Base-by-base conservation (phyloP, 2,113 vertebrate species). In the Caloenas nicobarica region DNA sequence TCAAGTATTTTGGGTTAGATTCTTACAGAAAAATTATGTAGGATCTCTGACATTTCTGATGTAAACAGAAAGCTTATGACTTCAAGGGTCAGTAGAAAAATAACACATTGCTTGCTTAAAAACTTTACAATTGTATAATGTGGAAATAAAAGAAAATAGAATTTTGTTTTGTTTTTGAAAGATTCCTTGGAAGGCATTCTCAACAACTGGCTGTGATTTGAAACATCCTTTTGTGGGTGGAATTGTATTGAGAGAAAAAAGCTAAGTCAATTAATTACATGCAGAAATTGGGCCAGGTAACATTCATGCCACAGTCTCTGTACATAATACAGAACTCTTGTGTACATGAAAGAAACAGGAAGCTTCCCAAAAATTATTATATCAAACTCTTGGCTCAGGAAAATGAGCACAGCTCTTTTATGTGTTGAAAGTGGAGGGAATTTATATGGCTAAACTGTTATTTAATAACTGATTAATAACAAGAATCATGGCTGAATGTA, bases 351-450 rank as follows among this genome's bases (percentile, higher is more conserved):
- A 85, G 70, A 80, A 94, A 58, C 38, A 88, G 10, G 34, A 93
- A 90, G 29, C 48, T 68, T 91, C 60, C 70, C n/a, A 40, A 95
- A 95, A 96, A 91, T 79, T 74, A 78, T 86, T 79, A 10, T 51
- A 88, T 71, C 50, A 34, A 44, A 58, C 31, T 60, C 31, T 74
- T 69, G 36, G 18, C 50, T 50, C 19, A 5, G 50, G 21, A 51
- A 91, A 87, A 76, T 15, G 23, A 91, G 14, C 51, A 64, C 29
- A 83, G 15, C 4, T 50, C 16, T 72, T 83, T 7, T 61, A 28
- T 65, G 53, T 17, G 2, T 54, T 53, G 5, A 53, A 92, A 93
- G 69, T 23, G 16, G 46, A 53, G 79, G 24, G 31, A 60, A 56
- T 50, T 71, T 60, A n/a, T 54, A 18, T 3, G 4, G 16, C 44